These are phyloP conservation scores for Drosophila robusta DNA, from an alignment of 2,888 invertebrate genomes.

Conservation along the genomic window DNA sequence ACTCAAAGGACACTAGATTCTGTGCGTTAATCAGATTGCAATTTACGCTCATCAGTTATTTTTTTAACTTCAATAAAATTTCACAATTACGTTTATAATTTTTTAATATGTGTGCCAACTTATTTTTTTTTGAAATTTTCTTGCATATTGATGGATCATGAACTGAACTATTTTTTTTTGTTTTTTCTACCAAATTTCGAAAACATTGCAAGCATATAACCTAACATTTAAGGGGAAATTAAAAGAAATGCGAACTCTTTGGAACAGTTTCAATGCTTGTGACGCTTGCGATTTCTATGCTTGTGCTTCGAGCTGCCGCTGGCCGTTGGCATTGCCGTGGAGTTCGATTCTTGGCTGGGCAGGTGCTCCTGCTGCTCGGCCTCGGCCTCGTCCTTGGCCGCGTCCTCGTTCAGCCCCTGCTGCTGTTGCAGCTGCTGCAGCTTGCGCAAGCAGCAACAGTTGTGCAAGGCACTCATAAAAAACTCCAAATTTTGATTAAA, in stretches of 20 bases:
- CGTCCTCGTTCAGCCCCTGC: conserved; percentile 11
- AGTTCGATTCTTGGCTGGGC: neutral
- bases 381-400: conserved; percentile 1
- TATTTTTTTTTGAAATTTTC: conserved; percentile 18
- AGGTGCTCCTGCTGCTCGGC: conserved; percentile 1
- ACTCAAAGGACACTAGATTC: neutral
- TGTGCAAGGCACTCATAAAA: conserved; percentile 66
- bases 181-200: conserved; percentile 2
- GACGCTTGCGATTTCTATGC: conserved; percentile 11
- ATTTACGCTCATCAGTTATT: no score
- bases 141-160: neutral
- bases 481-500: conserved; percentile 73
- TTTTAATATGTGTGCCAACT: conserved; percentile 10
- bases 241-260: conserved; percentile 5
- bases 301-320: conserved; percentile 7
- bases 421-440: conserved; percentile 29
- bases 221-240: conserved; percentile 10
- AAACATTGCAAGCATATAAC: conserved; percentile 2
- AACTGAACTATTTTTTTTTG: conserved; percentile 12
- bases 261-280: conserved; percentile 13
- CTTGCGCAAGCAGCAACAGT: conserved; percentile 52
- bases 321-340: conserved; percentile 23
- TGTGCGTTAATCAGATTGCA: no score
- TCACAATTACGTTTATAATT: neutral
- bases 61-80: neutral